A percentile compares a stretch with the other conserved stretches of the same genome.
Conservation (phyloP, 2,113 vertebrate species). For the Erythrocercus mccallii region DNA sequence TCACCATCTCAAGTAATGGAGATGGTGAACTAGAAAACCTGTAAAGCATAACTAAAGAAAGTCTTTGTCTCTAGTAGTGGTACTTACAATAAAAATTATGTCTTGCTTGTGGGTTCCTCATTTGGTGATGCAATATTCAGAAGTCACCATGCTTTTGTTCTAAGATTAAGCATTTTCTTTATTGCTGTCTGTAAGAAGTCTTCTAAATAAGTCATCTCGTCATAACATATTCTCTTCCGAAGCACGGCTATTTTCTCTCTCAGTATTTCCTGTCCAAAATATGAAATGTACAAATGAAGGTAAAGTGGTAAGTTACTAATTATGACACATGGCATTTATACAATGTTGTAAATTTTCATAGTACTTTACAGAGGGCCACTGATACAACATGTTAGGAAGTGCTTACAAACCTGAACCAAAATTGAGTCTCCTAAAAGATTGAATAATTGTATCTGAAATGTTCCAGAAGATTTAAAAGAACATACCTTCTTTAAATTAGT, state of each 20-base stretch:
- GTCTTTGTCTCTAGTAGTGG: not conserved
- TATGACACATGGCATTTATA: not conserved
- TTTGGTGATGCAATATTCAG: conserved; percentile 73
- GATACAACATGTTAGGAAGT: not conserved
- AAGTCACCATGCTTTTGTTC: conserved; percentile 75
- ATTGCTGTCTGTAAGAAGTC: conserved; percentile 38
- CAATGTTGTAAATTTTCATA: not conserved
- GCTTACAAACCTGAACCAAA: not conserved
- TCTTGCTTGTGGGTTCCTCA: conserved; percentile 77
- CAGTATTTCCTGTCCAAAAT: conserved; percentile 62
- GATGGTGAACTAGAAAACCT: no score
- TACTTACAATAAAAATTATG: conserved; percentile 78
- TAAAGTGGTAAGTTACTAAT: not conserved
- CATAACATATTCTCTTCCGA: conserved; percentile 44
- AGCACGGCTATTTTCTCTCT: conserved; percentile 5
- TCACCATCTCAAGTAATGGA: not conserved
- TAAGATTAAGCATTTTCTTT: conserved; percentile 51
- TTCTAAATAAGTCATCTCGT: conserved; percentile 60
- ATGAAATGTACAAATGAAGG: conserved; percentile 36
- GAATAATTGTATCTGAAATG: conserved; percentile 2
- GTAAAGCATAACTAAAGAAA: not conserved
- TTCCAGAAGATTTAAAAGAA: conserved; percentile 4
- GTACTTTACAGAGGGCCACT: not conserved
- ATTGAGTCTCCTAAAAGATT: not conserved
- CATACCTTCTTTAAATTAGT: conserved; percentile 14